Evolutionary conservation across 2,113 vertebrate species (phyloP), one percentile per base, ranked within the genome.

Genomic region (Gobius niger): DNA sequence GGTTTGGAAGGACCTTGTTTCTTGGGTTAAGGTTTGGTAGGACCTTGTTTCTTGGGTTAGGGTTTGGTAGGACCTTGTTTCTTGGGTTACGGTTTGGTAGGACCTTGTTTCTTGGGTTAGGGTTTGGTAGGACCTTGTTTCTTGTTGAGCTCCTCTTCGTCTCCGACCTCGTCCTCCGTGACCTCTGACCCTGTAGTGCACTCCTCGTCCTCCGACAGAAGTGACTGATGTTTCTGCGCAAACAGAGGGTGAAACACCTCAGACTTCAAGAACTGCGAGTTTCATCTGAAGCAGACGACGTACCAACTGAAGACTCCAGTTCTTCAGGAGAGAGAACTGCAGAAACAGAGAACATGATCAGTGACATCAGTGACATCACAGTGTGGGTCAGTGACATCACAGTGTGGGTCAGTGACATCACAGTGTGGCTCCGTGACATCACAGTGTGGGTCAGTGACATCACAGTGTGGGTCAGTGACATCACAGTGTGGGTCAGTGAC

Each of bases 121-220:
- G 24, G 1, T 24, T 24, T 24, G 24, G 24, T 24, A 24, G 24
- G 6, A 61, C 97, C 95, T 95, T 95, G 92, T 86, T 96, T 98
- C 84, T 91, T 99, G 67, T 92, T 94, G 15, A 94, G 82, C 87
- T 99, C 97, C 85, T 99, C 98, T 88, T 99, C 98, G 82, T 99
- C 98, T 7, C 97, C 98, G 7, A 99, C 95, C 89, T 99, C 98
- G 81, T 99, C 98, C 73, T 99, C 98, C 2, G 98, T 99, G 86
- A 98, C 95, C 87, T 99, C 97, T 53, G 98, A 99, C 57, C 98
- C 98, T 0, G 97, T 99, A 70, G 97, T 99, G 85, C 98, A 98
- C 75, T 99, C 98, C 73, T 99, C 98, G 19, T 99, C 98, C 86
- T 99, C 98, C 65, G 98, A 99, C 10, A 98, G 85, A 63, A 98